Base-by-base conservation (phyloP, 2,797 vertebrate genomes). In the Podarcis lilfordi region DNA sequence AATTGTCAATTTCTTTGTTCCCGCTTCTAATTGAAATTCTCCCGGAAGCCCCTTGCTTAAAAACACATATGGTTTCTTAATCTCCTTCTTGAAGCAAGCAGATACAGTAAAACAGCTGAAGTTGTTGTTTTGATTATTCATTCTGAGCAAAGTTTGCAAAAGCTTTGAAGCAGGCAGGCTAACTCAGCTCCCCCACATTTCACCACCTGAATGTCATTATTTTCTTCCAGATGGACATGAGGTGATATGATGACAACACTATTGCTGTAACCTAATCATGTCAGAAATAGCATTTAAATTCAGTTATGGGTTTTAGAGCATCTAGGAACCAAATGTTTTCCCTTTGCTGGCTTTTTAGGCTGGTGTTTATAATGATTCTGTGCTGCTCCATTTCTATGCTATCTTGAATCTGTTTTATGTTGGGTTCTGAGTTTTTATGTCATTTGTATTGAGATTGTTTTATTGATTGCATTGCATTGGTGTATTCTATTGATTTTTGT, bases 81-180 rank as follows among this genome's bases (percentile, higher is more conserved):
- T 29, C 29, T 80, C 75, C 90, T 90, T 35, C 89, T 89, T 82
- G 72, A 59, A 64, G 64, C 88, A 83, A 59, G 71, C 84, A 85
- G 55, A 89, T 86, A 93, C 50, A 55, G 50, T 55, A 55, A 55
- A 93, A n/a, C 11, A 72, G 84, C 88, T 93, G 90, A 88, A 91
- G 0, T 80, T 21, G 91, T 87, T 55, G 84, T 89, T 81, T 32
- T 81, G 37, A 69, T 43, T 23, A 83, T 91, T 71, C 77, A 82
- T 23, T 86, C 86, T 80, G 37, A 89, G 80, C 75, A 21, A 10
- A 86, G 74, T 80, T 94, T 87, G 87, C 43, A 74, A 9, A 85
- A 86, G 59, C 75, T 19, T 9, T 50, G 43, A 66, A 23, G 40
- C 25, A 68, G 35, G 69, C 32, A 68, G 27, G 25, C 32, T 85